A percentile compares a stretch with the other conserved stretches of the same genome.
Conservation (phyloP, 2,797 vertebrate genomes). For the Acomys russatus region DNA sequence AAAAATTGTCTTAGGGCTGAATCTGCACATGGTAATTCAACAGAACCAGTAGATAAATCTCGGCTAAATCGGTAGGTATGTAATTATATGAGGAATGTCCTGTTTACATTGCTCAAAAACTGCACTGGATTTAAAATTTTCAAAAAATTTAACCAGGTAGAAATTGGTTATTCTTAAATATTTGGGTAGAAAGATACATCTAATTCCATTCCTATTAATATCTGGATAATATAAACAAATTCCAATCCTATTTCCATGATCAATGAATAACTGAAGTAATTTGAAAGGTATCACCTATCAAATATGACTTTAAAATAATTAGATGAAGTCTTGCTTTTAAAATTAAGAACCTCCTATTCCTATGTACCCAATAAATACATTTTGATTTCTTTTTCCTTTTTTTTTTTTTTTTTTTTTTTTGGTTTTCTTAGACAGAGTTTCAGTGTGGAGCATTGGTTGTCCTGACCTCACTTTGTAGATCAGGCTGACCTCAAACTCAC, state of each 20-base stretch:
- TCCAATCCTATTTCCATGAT: background rate
- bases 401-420: too few relatives aligned
- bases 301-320: background rate
- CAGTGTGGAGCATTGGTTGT: too few relatives aligned
- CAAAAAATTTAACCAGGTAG: background rate
- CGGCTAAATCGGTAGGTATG: background rate
- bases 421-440: too few relatives aligned
- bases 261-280: background rate
- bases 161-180: conserved; percentile 41
- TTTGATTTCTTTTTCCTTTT: too few relatives aligned
- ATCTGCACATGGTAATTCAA: background rate
- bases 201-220: conserved; percentile 6
- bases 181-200: background rate
- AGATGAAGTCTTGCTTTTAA: background rate
- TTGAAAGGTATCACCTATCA: background rate
- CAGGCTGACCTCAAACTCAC: too few relatives aligned
- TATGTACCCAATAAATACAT: too few relatives aligned
- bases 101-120: background rate
- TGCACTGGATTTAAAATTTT: conserved; percentile 20
- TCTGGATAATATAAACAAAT: conserved; percentile 43
- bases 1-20: background rate
- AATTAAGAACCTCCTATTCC: background rate
- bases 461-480: too few relatives aligned
- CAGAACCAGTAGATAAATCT: background rate
- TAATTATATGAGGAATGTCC: background rate